These are phyloP conservation scores for Otocyon megalotis DNA, from an alignment of 2,113 vertebrate species.

Conservation along the genomic window DNA sequence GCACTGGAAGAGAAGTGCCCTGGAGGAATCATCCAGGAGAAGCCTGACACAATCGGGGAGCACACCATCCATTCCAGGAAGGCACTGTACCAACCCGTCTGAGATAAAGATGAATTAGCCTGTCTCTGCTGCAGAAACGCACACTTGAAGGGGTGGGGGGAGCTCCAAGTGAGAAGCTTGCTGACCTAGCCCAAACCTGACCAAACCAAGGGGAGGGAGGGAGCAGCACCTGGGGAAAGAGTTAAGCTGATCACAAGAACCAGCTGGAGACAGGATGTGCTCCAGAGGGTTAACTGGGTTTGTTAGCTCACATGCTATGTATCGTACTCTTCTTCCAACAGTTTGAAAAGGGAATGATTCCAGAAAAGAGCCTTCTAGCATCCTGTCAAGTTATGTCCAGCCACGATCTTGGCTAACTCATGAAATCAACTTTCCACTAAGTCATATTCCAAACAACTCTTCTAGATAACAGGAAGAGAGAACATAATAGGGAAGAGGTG, in stretches of 20 bases:
- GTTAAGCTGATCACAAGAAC: fast-evolving
- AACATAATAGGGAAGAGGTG: fast-evolving
- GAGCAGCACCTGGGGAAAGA: background rate
- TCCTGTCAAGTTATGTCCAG: background rate
- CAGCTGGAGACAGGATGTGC: no score
- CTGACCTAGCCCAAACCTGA: background rate
- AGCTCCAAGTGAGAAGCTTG: background rate
- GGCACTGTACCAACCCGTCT: fast-evolving
- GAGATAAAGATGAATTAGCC: no score
- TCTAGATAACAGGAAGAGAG: background rate
- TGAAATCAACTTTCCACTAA: background rate
- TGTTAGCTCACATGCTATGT: background rate
- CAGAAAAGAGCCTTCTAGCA: background rate
- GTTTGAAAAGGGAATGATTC: background rate
- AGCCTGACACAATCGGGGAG: background rate
- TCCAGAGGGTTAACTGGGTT: background rate
- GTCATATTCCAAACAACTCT: background rate
- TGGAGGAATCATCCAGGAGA: fast-evolving
- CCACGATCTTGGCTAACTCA: background rate
- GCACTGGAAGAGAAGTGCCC: fast-evolving
- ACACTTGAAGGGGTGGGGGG: fast-evolving
- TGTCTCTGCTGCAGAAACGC: background rate
- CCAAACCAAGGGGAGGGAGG: background rate
- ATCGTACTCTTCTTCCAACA: background rate
- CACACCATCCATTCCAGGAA: background rate